Conservation (phyloP, 2,888 invertebrate genomes). For the Zaprionus bogoriensis region DNA sequence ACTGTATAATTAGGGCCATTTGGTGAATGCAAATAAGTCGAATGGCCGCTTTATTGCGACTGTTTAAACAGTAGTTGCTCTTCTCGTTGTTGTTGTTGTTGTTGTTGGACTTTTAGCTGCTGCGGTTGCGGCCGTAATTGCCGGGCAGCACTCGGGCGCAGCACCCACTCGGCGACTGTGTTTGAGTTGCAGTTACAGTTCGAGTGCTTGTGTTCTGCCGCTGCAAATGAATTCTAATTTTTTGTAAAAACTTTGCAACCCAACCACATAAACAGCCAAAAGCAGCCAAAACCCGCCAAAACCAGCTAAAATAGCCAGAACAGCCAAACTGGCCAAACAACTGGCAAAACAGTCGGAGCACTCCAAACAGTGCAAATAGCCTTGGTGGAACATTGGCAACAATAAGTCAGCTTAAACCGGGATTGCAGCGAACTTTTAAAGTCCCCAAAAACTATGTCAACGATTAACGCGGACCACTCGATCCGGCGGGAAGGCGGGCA, state of each 20-base stretch:
- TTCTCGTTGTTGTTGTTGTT: slow-evolving; percentile 1
- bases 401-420: not conserved
- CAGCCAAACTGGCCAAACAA: not conserved
- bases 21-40: slow-evolving; percentile 68
- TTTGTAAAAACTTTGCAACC: slow-evolving; percentile 60
- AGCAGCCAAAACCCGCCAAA: not conserved
- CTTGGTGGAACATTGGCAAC: not conserved
- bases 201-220: slow-evolving; percentile 55
- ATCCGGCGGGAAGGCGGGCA: not conserved
- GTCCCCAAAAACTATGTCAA: not conserved
- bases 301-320: slow-evolving; percentile 1
- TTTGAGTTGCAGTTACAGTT: no score
- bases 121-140: slow-evolving; percentile 21
- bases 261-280: slow-evolving; percentile 22
- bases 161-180: not conserved
- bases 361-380: slow-evolving; percentile 25
- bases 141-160: slow-evolving; percentile 21
- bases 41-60: slow-evolving; percentile 62
- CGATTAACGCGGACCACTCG: not conserved
- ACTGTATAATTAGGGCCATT: slow-evolving; percentile 72
- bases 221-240: slow-evolving; percentile 74
- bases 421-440: not conserved
- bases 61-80: slow-evolving; percentile 2
- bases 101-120: slow-evolving; percentile 13
- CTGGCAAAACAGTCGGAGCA: not conserved